Evolutionary conservation across 2,888 invertebrate species (phyloP), one percentile per base, ranked within the genome.

Genomic region (Carterocephalus palaemon): DNA sequence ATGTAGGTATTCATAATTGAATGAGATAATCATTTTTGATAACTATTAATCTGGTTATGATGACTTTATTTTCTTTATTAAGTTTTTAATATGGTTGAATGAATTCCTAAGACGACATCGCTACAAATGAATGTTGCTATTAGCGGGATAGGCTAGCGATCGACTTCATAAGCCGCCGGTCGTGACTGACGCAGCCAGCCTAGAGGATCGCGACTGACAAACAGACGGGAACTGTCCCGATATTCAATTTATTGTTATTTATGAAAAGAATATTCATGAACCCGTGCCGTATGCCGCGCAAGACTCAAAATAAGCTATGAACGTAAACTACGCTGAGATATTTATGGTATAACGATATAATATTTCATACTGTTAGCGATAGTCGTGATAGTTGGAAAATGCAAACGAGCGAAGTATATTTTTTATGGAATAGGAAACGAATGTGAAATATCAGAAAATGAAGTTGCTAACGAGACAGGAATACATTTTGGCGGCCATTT

Each of bases 131-230:
- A 67, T 69, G 69, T 68, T 64, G 67, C 67, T 57, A 66, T 70
- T 67, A 67, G 59, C 60, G 50, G 54, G 55, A 49, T 61, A n/a
- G 61, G 52, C 64, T 71, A 73, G 73, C 70, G 70, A 71, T 63
- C 57, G 57, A 60, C 55, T 64, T 68, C 66, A 60, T 61, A 60
- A 43, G 64, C 59, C 62, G 64, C 60, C 57, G 56, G 61, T 65
- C 63, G 64, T 67, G 70, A 73, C 66, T 67, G 70, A 73, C 66
- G 53, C 54, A 28, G 26, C 41, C 9, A 24, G 26, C 32, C 33
- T 13, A 19, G 32, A 17, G 41, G 34, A 34, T 22, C 26, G 28
- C 20, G 16, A 28, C 34, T 34, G 29, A 45, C 43, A 19, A 31
- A 36, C 43, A 3, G 36, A 45, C 37, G 29, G 43, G 19, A 52